Base-by-base conservation (phyloP, 2,888 invertebrate genomes). In the Aproaerema taeniolella region DNA sequence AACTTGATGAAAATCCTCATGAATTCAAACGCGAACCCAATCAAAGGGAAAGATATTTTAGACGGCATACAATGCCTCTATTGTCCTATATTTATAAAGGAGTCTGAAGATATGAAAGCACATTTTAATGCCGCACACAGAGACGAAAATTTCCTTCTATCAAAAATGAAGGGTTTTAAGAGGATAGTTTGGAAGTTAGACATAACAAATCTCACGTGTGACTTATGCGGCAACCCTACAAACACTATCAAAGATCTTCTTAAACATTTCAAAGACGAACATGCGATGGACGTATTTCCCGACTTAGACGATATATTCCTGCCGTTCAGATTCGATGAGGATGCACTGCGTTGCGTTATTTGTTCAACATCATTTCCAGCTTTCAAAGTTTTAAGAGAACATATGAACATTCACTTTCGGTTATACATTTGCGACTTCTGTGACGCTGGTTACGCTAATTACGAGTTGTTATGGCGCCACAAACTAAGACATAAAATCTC, bases 21-120 rank as follows among this genome's bases (percentile, higher is more conserved):
- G 24, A 4, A 35, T 16, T 67, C 81, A 0, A 82, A 78, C 45
- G 78, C 78, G 0, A 77, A 79, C 0, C 75, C 74, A 0, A 70
- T 82, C 7, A 63, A 73, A 0, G 61, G 67, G 25, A 60, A 61
- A 57, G 68, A 1, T 77, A 68, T 41, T 55, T 64, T 0, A 6
- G 20, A 17, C 4, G 38, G 38, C 17, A 44, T 41, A 11, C 35
- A 38, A 10, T 82, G 82, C 50, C 67, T 69, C 30, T 81, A 70
- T 44, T 83, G 82, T 38, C 52, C 67, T 2, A 55, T 62, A 1
- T 67, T 71, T 10, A 78, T 60, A 42, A 47, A 52, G 2, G 58
- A 63, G 1, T 69, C 76, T 0, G 47, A 56, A 0, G 68, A 71
- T 8, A 44, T 82, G 1, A 78, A 73, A 41, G 37, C 24, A 1